Evolutionary conservation across 2,888 invertebrate genomes (phyloP), one percentile per base, ranked within the genome.

Genomic region (Poecilobothrus nobilitatus): DNA sequence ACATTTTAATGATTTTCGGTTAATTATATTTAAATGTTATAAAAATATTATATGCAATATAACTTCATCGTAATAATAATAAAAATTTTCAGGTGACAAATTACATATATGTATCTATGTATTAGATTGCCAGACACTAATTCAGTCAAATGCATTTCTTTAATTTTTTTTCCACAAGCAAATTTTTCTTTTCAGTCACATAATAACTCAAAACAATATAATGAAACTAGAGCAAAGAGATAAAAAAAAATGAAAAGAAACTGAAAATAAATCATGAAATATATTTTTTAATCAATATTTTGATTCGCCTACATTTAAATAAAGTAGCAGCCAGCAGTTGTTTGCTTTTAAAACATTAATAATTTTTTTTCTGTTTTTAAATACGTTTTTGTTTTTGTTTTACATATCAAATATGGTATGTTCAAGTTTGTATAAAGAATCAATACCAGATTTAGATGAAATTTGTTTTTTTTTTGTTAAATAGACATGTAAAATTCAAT

Each of bases 241-340:
- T 2, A 18, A 53, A 53, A 53, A 18, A 53, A 53, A 18, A 53
- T 18, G 15, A 53, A n/a, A 12, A 53, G 2, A 53, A 53, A 53
- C 1, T 53, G 53, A 53, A 53, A 53, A 53, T 53, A 53, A 53
- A 18, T 44, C 44, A 44, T 53, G 53, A 53, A 53, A n/a, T 53
- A 41, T 41, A 5, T 41, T 37, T 53, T 53, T 53, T 53, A 53
- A 53, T 53, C 53, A 53, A 53, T 53, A 53, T 53, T 53, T 53
- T 9, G 53, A 53, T 53, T 53, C 53, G 53, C 53, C 53, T 53
- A 53, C 53, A 53, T 53, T 53, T n/a, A 53, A 53, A 53, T 53
- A 18, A 53, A 53, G 53, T 53, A 18, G 53, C 53, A 53, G 53
- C 12, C 18, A 53, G 53, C 53, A 44, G 44, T 44, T 44, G 44